Base-by-base conservation (phyloP, 2,113 vertebrate genomes). In the Hymenochirus boettgeri region DNA sequence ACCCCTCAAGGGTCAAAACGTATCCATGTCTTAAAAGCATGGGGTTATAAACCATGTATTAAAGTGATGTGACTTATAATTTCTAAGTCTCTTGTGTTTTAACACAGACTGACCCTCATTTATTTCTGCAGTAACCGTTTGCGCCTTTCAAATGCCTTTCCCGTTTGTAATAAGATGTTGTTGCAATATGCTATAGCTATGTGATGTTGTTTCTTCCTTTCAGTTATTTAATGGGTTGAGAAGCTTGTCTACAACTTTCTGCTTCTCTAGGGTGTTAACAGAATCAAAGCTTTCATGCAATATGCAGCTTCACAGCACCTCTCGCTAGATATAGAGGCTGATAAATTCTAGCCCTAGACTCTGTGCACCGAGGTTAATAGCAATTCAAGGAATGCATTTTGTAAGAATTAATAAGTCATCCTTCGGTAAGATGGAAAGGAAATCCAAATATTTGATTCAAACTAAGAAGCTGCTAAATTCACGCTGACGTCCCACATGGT, bases 391-490 rank as follows among this genome's bases (percentile, higher is more conserved):
- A 55, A 39, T 45, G 52, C 62, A 55, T 64, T 65, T 65, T 65
- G 21, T 19, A 4, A 21, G 62, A 54, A 65, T 65, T 29, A 65
- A 65, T 65, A 53, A 56, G 62, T 24, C 10, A 22, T 42, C 35
- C 54, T 35, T 23, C 24, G 42, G 23, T 8, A 39, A 47, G 26
- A 56, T 24, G 39, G 19, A 55, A 29, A 46, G n/a, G 21, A 56
- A 65, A 56, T 56, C 25, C 62, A 65, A 65, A 65, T 65, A 65
- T 65, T 65, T 65, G 25, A 65, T 56, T 45, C 52, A 26, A 12
- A 33, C 7, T 12, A 48, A 39, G 26, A 37, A 62, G 35, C 18
- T 22, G 46, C 46, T 48, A 56, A 42, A 47, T 23, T 46, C 26
- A 13, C 4, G 21, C 47, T 13, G 11, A 7, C 53, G 9, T 53